These are phyloP conservation scores for Anthophora plumipes DNA, from an alignment of 2,888 invertebrate species.

Conservation along the genomic window DNA sequence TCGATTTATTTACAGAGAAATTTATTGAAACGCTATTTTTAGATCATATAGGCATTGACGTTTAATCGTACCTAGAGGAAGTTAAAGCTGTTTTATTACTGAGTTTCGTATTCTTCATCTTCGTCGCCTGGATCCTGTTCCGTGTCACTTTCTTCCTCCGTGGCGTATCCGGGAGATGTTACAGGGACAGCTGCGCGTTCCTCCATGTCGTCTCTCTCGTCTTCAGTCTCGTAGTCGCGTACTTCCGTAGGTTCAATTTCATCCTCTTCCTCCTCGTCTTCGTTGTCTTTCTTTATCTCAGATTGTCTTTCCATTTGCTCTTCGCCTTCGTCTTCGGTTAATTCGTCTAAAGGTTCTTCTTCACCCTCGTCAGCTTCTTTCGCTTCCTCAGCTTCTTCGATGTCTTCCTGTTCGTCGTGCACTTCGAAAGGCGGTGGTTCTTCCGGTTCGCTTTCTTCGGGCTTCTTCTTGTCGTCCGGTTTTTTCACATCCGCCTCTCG, in stretches of 20 bases:
- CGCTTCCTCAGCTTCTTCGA: constrained; percentile 24
- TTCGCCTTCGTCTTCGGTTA: background rate
- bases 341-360: constrained; percentile 39
- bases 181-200: background rate
- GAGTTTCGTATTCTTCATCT: constrained; percentile 15
- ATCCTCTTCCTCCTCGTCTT: constrained; percentile 37
- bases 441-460: constrained; percentile 22
- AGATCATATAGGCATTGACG: constrained; percentile 11
- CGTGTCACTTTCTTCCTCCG: constrained; percentile 49
- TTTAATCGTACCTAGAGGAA: constrained; percentile 24
- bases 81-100: background rate
- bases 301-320: background rate
- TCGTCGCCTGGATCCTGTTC: constrained; percentile 33
- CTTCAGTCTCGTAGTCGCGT: constrained; percentile 39
- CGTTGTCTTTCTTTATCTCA: background rate
- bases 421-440: constrained; percentile 41
- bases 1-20: background rate
- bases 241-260: constrained; percentile 2
- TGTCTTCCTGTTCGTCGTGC: constrained; percentile 1
- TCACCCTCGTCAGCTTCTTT: constrained; percentile 9
- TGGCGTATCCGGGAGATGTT: constrained; percentile 7
- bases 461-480: constrained; percentile 2
- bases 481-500: constrained; percentile 38
- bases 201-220: constrained; percentile 17
- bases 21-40: background rate